Percentiles rank a stretch among this genome's conserved stretches.
These are phyloP conservation scores for Rosalia funebris DNA, from an alignment of 2,888 invertebrate genomes.

Conservation along the genomic window DNA sequence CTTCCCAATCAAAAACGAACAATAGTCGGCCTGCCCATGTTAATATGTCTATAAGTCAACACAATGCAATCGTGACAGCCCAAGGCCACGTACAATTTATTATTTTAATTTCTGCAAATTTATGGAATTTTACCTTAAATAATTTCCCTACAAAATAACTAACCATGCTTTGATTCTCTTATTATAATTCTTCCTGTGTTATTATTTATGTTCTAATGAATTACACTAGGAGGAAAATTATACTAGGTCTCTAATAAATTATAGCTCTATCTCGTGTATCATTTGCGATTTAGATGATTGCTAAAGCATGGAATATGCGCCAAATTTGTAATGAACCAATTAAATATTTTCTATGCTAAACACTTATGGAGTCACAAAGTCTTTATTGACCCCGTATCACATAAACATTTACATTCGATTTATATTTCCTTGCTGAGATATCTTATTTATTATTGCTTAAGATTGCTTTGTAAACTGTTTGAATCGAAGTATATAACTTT, in stretches of 20 bases:
- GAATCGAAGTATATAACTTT: too few relatives aligned
- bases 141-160: conserved; percentile 37
- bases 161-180: conserved; percentile 33
- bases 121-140: conserved; percentile 53
- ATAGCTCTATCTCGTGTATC: conserved; percentile 10
- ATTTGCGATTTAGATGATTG: conserved; percentile 18
- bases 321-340: conserved; percentile 23
- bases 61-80: conserved; percentile 58
- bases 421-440: too few relatives aligned
- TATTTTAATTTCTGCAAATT: conserved; percentile 57
- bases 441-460: too few relatives aligned
- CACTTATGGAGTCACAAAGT: neutral
- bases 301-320: conserved; percentile 4
- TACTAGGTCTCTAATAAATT: conserved; percentile 16
- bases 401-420: too few relatives aligned
- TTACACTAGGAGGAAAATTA: conserved; percentile 27
- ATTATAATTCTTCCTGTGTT: conserved; percentile 28
- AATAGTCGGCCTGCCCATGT: conserved; percentile 39
- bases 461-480: too few relatives aligned
- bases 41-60: conserved; percentile 57
- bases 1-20: conserved; percentile 25
- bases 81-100: conserved; percentile 52
- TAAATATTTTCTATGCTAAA: conserved; percentile 1
- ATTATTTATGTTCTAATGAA: conserved; percentile 34
- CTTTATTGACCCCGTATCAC: neutral